A percentile compares a stretch with the other conserved stretches of the same genome.
phyloP scores from a whole-genome alignment of 1,140 invertebrate genomes.

The Diorhabda sublineata region DNA sequence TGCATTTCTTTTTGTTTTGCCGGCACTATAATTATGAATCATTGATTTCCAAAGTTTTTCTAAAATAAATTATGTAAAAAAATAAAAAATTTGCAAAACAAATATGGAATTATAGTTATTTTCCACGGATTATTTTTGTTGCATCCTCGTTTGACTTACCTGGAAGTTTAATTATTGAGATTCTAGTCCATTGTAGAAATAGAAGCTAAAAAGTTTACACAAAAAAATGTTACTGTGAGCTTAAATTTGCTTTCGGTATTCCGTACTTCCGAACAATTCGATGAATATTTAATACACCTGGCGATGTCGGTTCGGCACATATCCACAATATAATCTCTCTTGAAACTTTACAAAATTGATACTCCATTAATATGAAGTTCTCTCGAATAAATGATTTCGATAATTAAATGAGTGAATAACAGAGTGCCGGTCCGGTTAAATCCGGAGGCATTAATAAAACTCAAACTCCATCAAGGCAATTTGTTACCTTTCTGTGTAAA shows the following conservation, averaged over 20 bases:
- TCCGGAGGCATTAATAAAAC: constrained; percentile 2
- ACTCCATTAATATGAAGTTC: neutral
- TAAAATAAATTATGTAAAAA: too few species aligned
- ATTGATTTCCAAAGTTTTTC: too few species aligned
- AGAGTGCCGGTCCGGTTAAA: neutral
- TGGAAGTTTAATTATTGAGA: too few species aligned
- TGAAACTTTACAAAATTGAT: constrained; percentile 1
- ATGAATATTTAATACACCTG: neutral
- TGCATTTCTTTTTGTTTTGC: too few species aligned
- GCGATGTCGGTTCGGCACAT: neutral
- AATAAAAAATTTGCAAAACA: too few species aligned
- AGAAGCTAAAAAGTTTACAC: too few species aligned
- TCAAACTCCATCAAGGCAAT: neutral
- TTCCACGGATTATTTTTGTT: too few species aligned
- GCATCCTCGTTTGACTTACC: too few species aligned
- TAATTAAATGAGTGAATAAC: neutral
- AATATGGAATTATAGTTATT: too few species aligned
- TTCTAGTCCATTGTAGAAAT: too few species aligned
- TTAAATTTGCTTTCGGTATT: neutral
- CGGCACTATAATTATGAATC: too few species aligned
- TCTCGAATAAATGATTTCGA: constrained; percentile 1
- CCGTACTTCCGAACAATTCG: neutral
- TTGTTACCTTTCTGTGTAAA: neutral
- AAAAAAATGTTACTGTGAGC: neutral
- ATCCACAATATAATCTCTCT: neutral